Percentiles rank a stretch among this genome's conserved stretches.
Conservation (phyloP, 1,140 invertebrate species). For the Aphis gossypii region DNA sequence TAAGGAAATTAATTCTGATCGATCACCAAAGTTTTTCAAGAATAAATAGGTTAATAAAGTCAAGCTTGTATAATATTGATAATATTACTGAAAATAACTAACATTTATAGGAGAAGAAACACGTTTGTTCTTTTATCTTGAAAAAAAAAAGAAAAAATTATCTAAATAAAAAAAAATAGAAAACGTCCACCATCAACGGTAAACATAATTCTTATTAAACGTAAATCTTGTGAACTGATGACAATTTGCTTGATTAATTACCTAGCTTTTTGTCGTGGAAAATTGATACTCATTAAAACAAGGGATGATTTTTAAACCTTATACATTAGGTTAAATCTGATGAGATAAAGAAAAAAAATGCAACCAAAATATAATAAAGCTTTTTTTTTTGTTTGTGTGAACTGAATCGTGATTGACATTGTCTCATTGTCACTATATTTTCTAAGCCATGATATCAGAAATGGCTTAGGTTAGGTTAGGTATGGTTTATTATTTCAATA, state of each 20-base stretch:
- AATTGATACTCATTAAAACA: constrained; percentile 29
- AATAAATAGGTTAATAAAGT: neutral
- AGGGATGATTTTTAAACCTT: neutral
- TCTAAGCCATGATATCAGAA: neutral
- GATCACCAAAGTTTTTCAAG: neutral
- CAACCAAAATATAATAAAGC: neutral
- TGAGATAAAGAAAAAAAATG: constrained; percentile 11
- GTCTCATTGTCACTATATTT: neutral
- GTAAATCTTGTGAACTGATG: neutral
- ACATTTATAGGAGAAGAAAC: neutral
- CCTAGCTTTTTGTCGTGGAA: constrained; percentile 27
- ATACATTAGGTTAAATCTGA: neutral
- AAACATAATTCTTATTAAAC: neutral
- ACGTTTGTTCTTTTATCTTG: neutral
- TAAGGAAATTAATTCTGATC: neutral
- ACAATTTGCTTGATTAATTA: constrained; percentile 46
- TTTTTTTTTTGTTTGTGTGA: neutral
- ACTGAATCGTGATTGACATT: neutral
- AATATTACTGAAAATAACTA: neutral
- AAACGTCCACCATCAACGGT: neutral
- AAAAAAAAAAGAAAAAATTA: neutral
- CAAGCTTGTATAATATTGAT: neutral
- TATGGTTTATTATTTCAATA: neutral
- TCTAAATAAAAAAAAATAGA: constrained; percentile 27
- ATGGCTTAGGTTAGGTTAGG: neutral